Base-by-base conservation (phyloP, 2,888 invertebrate species). In the Willowsia nigromaculata region DNA sequence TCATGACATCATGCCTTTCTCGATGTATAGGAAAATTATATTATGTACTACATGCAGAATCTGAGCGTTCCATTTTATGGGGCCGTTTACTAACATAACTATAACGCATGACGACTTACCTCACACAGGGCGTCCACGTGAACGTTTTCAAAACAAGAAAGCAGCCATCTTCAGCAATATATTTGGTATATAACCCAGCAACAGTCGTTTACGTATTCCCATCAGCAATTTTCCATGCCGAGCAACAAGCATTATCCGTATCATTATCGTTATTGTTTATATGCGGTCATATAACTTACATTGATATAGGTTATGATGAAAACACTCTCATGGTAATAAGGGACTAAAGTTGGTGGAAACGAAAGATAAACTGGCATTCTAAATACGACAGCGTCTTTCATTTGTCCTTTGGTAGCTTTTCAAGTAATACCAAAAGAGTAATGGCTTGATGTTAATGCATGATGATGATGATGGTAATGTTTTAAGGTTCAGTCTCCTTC, bases 251-350 rank as follows among this genome's bases (percentile, higher is more conserved):
- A 56, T 76, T 71, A 78, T 30, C 50, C 78, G 25, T 43, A 59
- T 56, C 85, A 78, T 78, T 59, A 85, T 85, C 53, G 59, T 78
- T 78, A 85, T 76, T 85, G 65, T 85, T 85, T 78, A 65, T 78
- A 40, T 40, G 22, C 15, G 81, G 40, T 78, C 27, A 78, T 53
- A 33, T 13, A 33, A 4, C 5, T 7, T 68, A 22, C 27, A 27
- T 37, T 40, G 11, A 15, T 15, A n/a, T 71, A 40, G 40, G 68
- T 71, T 71, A 40, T 30, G 68, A 71, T 40, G 40, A 40, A 71
- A 71, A 9, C 40, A 25, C 68, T 71, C 40, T 22, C n/a, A n/a
- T 71, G n/a, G 40, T 18, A 71, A 40, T 37, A 40, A 2, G 37
- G 5, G n/a, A 15, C 40, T 22, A 37, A 71, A 37, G 68, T 71